Percentiles rank a stretch among this genome's conserved stretches.
Conservation (phyloP, 2,113 vertebrate genomes). For the Passerina amoena region DNA sequence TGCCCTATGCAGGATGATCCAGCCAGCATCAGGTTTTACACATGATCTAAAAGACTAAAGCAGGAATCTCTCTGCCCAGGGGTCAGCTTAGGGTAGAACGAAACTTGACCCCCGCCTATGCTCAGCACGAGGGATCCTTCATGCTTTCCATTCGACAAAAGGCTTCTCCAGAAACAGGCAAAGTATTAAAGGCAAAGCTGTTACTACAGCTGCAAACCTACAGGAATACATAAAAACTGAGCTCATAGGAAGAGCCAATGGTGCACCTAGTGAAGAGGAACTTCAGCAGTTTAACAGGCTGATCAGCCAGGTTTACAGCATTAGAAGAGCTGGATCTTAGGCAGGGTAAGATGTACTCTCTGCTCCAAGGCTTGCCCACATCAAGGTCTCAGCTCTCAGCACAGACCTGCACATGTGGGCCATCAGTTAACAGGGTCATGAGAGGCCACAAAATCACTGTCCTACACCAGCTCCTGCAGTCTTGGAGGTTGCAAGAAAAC, state of each 20-base stretch:
- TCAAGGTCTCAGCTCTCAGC: neutral
- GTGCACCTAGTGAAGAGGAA: neutral
- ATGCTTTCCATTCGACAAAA: neutral
- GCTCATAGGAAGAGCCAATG: accelerated
- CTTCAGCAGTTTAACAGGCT: neutral
- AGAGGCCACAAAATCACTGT: neutral
- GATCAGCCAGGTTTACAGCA: neutral
- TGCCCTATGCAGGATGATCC: neutral
- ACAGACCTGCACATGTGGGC: neutral
- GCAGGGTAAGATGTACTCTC: neutral
- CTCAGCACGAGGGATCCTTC: neutral
- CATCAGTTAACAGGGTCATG: neutral
- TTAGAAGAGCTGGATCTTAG: neutral
- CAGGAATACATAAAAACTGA: neutral
- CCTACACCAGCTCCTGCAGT: neutral
- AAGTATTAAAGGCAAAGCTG: neutral
- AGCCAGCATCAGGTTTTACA: conserved; percentile 66
- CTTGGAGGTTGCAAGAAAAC: neutral
- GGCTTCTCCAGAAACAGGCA: neutral
- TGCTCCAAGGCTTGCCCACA: neutral
- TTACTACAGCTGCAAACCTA: neutral
- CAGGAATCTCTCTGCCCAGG: conserved; percentile 65
- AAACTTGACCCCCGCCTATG: neutral
- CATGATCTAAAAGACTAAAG: conserved; percentile 63
- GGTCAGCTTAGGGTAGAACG: conserved; percentile 65